These are phyloP conservation scores for Autographa pulchrina DNA, from an alignment of 2,888 invertebrate species.

Conservation along the genomic window DNA sequence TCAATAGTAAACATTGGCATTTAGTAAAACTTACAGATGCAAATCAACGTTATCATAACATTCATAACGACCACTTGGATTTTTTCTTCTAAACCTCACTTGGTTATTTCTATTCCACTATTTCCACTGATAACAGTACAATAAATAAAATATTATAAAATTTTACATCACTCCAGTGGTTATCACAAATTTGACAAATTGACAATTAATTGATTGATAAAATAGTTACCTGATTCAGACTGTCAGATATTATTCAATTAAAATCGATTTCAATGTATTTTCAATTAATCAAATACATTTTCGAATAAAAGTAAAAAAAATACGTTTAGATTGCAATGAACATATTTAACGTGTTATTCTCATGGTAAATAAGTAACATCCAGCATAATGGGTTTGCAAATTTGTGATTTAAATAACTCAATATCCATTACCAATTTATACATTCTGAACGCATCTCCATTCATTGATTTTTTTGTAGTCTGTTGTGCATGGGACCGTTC, in stretches of 20 bases:
- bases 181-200: slow-evolving; percentile 1
- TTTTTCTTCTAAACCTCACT: slow-evolving; percentile 13
- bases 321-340: too few relatives aligned
- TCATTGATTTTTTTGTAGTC: slow-evolving; percentile 57
- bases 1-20: slow-evolving; percentile 19
- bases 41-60: slow-evolving; percentile 24
- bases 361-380: too few relatives aligned
- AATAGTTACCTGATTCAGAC: neutral
- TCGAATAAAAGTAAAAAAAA: too few relatives aligned
- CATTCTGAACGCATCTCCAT: slow-evolving; percentile 38
- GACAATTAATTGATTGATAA: neutral
- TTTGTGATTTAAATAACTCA: too few relatives aligned
- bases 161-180: too few relatives aligned
- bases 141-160: too few relatives aligned
- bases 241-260: too few relatives aligned
- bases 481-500: slow-evolving; percentile 41
- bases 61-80: slow-evolving; percentile 23
- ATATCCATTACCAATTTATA: too few relatives aligned
- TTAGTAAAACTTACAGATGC: slow-evolving; percentile 43
- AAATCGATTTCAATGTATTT: too few relatives aligned
- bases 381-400: too few relatives aligned
- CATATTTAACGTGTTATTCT: too few relatives aligned
- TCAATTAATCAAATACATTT: too few relatives aligned
- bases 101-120: neutral
- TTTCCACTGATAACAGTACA: neutral